Evolutionary conservation across 2,888 invertebrate genomes (phyloP).

Genomic region (Lasius fuliginosus): DNA sequence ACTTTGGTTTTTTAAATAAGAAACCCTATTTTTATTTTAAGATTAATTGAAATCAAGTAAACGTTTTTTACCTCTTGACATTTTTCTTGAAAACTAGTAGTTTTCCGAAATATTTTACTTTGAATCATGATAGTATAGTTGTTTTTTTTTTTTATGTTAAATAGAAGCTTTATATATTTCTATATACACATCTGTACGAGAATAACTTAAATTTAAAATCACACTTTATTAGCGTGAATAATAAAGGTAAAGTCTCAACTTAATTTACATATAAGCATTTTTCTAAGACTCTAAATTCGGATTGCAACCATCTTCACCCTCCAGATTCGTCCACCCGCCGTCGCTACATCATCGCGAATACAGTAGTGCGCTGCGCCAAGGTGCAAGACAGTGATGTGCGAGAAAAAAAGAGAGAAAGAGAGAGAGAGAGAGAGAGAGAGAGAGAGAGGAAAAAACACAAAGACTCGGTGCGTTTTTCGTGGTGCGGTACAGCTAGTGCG

Average conservation of each 20-base stretch:
- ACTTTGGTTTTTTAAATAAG: too few species aligned
- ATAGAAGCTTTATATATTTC: not conserved
- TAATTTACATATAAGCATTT: not conserved
- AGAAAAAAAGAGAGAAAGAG: conserved; percentile 1
- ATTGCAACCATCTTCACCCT: not conserved
- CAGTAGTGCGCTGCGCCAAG: conserved; percentile 69
- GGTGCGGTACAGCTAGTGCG: conserved; percentile 36
- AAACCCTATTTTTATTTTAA: too few species aligned
- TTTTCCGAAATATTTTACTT: too few species aligned
- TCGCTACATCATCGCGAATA: conserved; percentile 32
- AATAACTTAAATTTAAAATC: not conserved
- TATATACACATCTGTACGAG: not conserved
- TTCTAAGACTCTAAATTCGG: not conserved
- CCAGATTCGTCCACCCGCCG: not conserved
- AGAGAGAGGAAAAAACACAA: conserved; percentile 33
- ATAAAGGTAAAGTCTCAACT: not conserved
- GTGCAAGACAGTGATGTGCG: conserved; percentile 64
- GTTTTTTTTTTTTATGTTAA: not conserved
- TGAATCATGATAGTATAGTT: not conserved
- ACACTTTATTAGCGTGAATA: not conserved
- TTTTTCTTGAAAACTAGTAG: not conserved
- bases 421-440: conserved; percentile 28
- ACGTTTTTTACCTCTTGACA: not conserved
- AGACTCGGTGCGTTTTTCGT: conserved; percentile 42
- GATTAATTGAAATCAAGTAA: not conserved